Conservation (phyloP, 2,888 invertebrate genomes). For the Leucophora obtusa region DNA sequence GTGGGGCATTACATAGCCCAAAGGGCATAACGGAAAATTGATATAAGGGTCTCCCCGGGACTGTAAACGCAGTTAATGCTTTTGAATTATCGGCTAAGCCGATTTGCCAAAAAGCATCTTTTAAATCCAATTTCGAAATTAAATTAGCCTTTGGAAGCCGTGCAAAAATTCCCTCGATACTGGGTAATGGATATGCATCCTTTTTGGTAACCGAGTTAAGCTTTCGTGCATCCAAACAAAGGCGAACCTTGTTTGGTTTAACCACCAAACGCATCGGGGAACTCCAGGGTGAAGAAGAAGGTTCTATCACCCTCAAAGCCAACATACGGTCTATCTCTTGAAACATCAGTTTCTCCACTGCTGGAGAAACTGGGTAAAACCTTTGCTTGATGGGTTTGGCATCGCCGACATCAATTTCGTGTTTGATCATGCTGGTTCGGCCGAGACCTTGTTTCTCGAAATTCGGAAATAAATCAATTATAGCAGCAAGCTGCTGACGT, state of each 20-base stretch:
- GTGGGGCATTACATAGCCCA: constrained; percentile 46
- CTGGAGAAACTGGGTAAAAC: constrained; percentile 56
- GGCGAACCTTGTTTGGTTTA: constrained; percentile 31
- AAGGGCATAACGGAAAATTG: constrained; percentile 60
- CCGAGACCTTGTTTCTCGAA: constrained; percentile 49
- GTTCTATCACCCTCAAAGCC: constrained; percentile 44
- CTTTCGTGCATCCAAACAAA: constrained; percentile 23
- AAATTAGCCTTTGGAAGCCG: constrained; percentile 30
- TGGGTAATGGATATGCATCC: constrained; percentile 22
- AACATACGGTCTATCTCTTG: constrained; percentile 71
- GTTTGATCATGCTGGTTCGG: constrained; percentile 46
- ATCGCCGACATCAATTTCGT: constrained; percentile 49
- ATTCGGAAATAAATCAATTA: constrained; percentile 37
- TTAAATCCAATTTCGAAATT: constrained; percentile 23
- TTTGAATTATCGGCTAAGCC: constrained; percentile 14
- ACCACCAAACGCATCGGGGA: constrained; percentile 27
- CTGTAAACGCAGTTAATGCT: constrained; percentile 31
- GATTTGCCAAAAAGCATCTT: constrained; percentile 26
- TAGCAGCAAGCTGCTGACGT: constrained; percentile 12
- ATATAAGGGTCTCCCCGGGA: constrained; percentile 58
- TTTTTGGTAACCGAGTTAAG: constrained; percentile 1
- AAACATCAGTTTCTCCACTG: constrained; percentile 50
- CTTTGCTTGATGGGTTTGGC: constrained; percentile 57
- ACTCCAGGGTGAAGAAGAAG: constrained; percentile 7
- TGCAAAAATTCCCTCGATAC: constrained; percentile 23